These are phyloP conservation scores for Calliopum simillimum DNA, from an alignment of 2,888 invertebrate genomes.

Conservation along the genomic window DNA sequence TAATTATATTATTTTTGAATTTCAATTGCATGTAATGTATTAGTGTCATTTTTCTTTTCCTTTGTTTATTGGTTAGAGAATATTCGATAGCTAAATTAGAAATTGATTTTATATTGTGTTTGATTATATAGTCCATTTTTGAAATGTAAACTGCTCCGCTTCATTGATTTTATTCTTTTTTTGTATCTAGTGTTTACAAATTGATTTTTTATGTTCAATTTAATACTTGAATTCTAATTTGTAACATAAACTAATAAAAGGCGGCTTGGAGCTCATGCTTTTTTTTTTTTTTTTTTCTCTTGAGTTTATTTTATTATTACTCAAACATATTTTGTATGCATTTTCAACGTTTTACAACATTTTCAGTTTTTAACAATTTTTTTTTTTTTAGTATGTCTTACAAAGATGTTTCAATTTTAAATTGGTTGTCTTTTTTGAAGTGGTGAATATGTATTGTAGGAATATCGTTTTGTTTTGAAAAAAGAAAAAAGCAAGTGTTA, in stretches of 20 bases:
- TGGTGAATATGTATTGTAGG: too few relatives aligned
- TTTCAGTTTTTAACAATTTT: conserved; percentile 22
- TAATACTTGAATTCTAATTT: conserved; percentile 42
- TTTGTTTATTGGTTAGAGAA: conserved; percentile 17
- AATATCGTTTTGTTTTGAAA: too few relatives aligned
- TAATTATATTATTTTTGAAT: conserved; percentile 6
- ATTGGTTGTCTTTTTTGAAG: background rate
- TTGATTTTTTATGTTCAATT: conserved; percentile 42
- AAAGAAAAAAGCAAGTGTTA: too few relatives aligned
- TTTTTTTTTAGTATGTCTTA: conserved; percentile 6
- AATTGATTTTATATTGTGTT: conserved; percentile 14
- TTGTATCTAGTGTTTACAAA: conserved; percentile 11
- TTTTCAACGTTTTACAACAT: conserved; percentile 38
- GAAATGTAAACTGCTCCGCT: conserved; percentile 32
- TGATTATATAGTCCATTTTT: background rate
- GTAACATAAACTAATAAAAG: conserved; percentile 59
- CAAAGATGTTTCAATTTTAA: conserved; percentile 25
- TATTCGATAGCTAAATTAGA: conserved; percentile 22
- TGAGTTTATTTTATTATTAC: conserved; percentile 19
- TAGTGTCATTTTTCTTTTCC: conserved; percentile 19
- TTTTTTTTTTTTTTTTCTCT: conserved; percentile 44
- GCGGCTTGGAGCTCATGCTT: conserved; percentile 59
- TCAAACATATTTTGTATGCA: conserved; percentile 11
- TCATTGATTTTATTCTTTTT: conserved; percentile 41
- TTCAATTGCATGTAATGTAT: conserved; percentile 9